Evolutionary conservation across 1,140 invertebrate species (phyloP).

Genomic region (Nephila pilipes): DNA sequence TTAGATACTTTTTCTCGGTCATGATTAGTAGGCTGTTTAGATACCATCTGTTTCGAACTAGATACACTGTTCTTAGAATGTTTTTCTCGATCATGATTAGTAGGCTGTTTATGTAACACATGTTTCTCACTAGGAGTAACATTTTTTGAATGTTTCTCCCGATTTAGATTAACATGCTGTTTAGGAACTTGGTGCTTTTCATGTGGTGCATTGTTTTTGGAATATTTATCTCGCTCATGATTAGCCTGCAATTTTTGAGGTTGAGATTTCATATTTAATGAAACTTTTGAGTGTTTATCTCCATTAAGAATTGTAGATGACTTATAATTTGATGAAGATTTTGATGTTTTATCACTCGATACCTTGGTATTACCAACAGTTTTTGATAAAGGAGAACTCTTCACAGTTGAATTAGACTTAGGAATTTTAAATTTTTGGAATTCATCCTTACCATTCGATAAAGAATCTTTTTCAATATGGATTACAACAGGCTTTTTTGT

Average conservation of each 20-base stretch:
- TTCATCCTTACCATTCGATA: background rate
- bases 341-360: background rate
- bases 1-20: slow-evolving; percentile 1
- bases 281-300: background rate
- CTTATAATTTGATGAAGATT: background rate
- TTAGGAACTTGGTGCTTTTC: background rate
- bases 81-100: background rate
- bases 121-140: background rate
- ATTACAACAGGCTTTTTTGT: slow-evolving; percentile 34
- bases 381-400: background rate
- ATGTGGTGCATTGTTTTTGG: background rate
- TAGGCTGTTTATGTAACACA: background rate
- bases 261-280: background rate
- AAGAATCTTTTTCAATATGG: slow-evolving; percentile 21
- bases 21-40: slow-evolving; percentile 35
- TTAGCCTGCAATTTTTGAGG: background rate
- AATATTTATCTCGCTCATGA: background rate
- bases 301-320: background rate
- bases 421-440: slow-evolving; percentile 62
- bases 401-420: background rate
- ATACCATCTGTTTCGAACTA: background rate
- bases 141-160: background rate
- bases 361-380: background rate
- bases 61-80: background rate
- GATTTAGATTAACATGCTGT: background rate